phyloP scores from a whole-genome alignment of 2,888 invertebrate genomes.

The Euphydryas editha region DNA sequence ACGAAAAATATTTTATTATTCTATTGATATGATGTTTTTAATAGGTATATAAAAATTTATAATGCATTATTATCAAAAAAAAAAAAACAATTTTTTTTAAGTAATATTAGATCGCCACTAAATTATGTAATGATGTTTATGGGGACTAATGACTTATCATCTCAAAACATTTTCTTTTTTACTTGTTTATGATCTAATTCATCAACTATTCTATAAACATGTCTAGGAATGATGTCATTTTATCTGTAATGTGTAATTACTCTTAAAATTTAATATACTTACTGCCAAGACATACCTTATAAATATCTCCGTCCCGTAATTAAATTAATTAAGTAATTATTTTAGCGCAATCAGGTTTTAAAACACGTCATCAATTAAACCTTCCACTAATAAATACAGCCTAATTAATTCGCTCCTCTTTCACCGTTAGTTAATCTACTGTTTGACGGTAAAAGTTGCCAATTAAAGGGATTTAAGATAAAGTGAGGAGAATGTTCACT shows the following conservation, averaged over 20 bases:
- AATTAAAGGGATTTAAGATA: conserved; percentile 40
- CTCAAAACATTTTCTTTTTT: not conserved
- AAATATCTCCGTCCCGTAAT: not conserved
- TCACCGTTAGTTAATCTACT: conserved; percentile 38
- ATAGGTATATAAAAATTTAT: too few relatives aligned
- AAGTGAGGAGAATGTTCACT: conserved; percentile 35
- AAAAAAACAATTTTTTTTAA: too few relatives aligned
- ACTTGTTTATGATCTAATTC: not conserved
- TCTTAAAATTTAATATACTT: not conserved
- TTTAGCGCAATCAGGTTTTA: not conserved
- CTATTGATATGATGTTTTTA: too few relatives aligned
- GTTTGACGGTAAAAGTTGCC: conserved; percentile 41
- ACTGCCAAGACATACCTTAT: not conserved
- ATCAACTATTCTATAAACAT: not conserved
- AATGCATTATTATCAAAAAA: too few relatives aligned
- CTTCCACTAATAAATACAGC: conserved; percentile 16
- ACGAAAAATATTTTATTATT: too few relatives aligned
- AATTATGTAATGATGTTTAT: too few relatives aligned
- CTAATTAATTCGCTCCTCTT: conserved; percentile 39
- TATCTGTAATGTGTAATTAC: not conserved
- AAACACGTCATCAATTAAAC: conserved; percentile 10
- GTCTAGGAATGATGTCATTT: not conserved
- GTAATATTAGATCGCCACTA: too few relatives aligned
- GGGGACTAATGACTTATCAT: too few relatives aligned
- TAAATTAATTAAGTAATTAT: conserved; percentile 13